Base-by-base conservation (phyloP, 2,888 invertebrate species). In the Amiota minor region DNA sequence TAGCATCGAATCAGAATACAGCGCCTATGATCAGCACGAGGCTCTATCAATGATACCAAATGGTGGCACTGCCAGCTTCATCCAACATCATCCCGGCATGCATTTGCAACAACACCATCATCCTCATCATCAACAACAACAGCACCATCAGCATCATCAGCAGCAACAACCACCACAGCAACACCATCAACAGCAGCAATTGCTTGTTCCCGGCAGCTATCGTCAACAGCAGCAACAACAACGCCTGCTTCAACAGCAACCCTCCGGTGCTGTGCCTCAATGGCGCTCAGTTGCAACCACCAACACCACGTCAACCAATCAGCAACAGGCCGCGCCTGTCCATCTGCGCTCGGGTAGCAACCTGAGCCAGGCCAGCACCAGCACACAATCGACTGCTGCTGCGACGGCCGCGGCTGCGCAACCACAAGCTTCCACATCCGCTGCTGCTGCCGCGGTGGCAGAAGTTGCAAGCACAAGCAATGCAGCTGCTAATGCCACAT, bases 1-100 rank as follows among this genome's bases (percentile, higher is more conserved):
- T 72, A 96, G 95, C 87, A 96, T 96, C 90, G 96, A 96, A 90
- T 96, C 96, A 75, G 96, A 96, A 89, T 96, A 96, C 88, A 95
- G 95, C 83, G 85, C 95, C 74, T 91, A 96, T 83, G 96, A 96
- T 90, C 89, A 88, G 72, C 93, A 95, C 80, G 94, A 94, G 75
- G 91, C 91, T 18, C 78, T 89, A 23, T 89, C 89, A 3, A 89
- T 89, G 89, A 89, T 89, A 71, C 89, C 89, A 70, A 87, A 84
- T 76, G 89, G 88, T 12, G 82, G 79, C 72, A 73, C 77, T 16
- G 81, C 82, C 12, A 78, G 75, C 6, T 78, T 86, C 75, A 74
- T 86, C 80, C 87, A 87, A 50, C 67, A 71, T n/a, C 71, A 71
- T 45, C n/a, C 45, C 77, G 20, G 78, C 78, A 11, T 79, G 59